Conservation (phyloP, 2,797 vertebrate species). For the Pangasius larnaudii region DNA sequence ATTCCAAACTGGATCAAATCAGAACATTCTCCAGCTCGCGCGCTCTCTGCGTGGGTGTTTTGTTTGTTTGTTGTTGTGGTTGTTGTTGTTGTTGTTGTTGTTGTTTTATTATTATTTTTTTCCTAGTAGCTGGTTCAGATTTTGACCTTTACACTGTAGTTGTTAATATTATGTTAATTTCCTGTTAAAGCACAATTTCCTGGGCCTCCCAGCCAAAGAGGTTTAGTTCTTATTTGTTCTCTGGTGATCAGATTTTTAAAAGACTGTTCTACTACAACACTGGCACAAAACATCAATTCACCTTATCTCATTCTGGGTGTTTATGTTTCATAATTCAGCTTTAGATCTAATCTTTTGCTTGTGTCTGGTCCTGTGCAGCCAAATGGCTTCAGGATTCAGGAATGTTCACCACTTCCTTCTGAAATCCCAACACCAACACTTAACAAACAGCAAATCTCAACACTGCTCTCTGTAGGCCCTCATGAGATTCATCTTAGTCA, state of each 20-base stretch:
- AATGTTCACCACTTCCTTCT: slow-evolving; percentile 69
- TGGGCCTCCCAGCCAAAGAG: not conserved
- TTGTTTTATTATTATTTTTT: not conserved
- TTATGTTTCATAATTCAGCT: not conserved
- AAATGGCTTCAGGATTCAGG: slow-evolving; percentile 64
- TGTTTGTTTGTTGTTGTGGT: too few relatives aligned
- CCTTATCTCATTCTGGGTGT: not conserved
- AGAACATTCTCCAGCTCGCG: not conserved
- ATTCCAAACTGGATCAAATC: not conserved
- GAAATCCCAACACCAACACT: slow-evolving; percentile 59
- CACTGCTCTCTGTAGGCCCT: slow-evolving; percentile 13
- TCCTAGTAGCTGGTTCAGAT: too few relatives aligned
- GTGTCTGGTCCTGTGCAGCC: slow-evolving; percentile 19
- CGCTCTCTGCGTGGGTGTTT: too few relatives aligned
- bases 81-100: too few relatives aligned
- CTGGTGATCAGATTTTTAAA: not conserved
- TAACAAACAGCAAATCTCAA: slow-evolving; percentile 27
- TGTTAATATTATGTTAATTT: not conserved
- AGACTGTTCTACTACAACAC: not conserved
- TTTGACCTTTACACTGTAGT: not conserved
- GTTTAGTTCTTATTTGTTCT: not conserved
- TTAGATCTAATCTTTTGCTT: slow-evolving; percentile 18
- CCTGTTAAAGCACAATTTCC: not conserved
- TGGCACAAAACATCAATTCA: not conserved
- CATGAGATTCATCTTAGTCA: slow-evolving; percentile 10